Conservation (phyloP, 2,113 vertebrate species). For the Numenius arquata region DNA sequence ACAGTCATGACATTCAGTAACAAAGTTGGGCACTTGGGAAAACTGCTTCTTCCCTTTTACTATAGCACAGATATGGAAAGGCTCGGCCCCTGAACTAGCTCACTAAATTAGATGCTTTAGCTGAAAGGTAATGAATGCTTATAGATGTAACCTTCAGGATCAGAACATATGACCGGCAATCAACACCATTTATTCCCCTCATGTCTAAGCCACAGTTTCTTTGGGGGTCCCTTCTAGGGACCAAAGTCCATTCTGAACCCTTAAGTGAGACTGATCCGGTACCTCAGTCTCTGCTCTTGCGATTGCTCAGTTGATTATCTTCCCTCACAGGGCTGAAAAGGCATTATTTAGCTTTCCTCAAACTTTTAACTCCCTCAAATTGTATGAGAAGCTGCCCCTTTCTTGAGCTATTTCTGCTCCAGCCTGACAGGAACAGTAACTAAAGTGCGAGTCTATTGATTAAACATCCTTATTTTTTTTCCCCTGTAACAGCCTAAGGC, state of each 20-base stretch:
- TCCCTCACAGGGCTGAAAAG: neutral
- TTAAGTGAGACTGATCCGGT: neutral
- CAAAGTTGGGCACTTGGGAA: neutral
- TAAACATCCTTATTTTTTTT: constrained; percentile 50
- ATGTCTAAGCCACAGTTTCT: neutral
- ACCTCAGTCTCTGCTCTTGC: neutral
- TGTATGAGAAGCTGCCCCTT: neutral
- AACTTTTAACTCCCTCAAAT: neutral
- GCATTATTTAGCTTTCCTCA: neutral
- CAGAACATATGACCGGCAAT: neutral
- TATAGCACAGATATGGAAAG: neutral
- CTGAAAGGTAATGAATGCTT: neutral
- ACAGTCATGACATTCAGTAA: neutral
- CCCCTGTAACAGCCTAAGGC: constrained; percentile 26
- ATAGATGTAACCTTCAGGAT: neutral
- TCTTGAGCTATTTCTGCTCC: constrained; percentile 37
- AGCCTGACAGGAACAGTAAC: constrained; percentile 53
- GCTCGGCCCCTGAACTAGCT: neutral
- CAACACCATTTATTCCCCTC: neutral
- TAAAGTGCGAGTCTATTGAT: constrained; percentile 62
- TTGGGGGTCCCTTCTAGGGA: neutral
- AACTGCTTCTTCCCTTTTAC: neutral
- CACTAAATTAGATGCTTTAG: neutral
- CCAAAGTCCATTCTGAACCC: neutral
- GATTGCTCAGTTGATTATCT: neutral